These are phyloP conservation scores for Brachyhypopomus occidentalis DNA, from an alignment of 2,113 vertebrate species.

Conservation along the genomic window DNA sequence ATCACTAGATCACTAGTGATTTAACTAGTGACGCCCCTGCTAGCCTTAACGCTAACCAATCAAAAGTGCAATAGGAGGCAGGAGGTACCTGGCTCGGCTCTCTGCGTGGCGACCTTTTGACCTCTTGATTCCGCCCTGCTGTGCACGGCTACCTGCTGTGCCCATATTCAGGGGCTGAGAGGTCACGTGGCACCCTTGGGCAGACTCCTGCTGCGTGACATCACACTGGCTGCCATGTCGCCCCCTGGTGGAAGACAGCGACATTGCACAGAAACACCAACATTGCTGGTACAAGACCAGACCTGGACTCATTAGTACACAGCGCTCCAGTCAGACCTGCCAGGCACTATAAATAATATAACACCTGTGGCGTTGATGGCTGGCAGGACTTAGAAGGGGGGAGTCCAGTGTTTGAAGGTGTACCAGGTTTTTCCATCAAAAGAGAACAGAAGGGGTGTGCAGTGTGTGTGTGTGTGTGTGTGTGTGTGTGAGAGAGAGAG, in stretches of 20 bases:
- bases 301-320: not conserved
- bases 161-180: slow-evolving; percentile 84
- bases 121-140: slow-evolving; percentile 84
- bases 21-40: no score
- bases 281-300: not conserved
- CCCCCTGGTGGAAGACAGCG: slow-evolving; percentile 59
- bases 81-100: slow-evolving; percentile 73
- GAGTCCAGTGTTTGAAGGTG: not conserved
- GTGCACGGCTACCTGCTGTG: slow-evolving; percentile 79
- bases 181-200: slow-evolving; percentile 81
- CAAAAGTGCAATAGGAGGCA: not conserved
- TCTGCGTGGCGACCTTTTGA: slow-evolving; percentile 80
- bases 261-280: not conserved
- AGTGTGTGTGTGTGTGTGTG: no score
- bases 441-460: no score
- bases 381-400: no score
- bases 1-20: no score
- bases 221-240: slow-evolving; percentile 90
- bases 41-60: not conserved
- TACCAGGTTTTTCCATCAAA: not conserved
- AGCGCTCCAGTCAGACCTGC: no score
- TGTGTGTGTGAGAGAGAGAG: not conserved
- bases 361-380: no score
- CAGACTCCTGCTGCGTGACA: slow-evolving; percentile 84
- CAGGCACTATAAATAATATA: no score